Base-by-base conservation (phyloP, 2,888 invertebrate genomes). In the Acanthoscelides obtectus region DNA sequence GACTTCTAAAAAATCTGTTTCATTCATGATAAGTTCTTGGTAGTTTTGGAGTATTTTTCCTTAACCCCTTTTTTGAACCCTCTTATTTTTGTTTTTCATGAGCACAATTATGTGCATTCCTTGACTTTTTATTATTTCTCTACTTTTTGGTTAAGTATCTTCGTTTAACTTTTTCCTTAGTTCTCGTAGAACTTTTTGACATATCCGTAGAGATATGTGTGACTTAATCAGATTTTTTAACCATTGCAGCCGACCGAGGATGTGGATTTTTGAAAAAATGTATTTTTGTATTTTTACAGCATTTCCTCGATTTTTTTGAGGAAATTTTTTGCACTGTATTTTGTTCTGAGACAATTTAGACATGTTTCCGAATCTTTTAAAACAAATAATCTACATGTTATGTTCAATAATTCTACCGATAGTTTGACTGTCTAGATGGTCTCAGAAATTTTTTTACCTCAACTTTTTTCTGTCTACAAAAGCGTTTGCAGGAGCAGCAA, bases 401-500 rank as follows among this genome's bases (percentile, higher is more conserved):
- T n/a, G n/a, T n/a, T n/a, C n/a, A n/a, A n/a, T n/a, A n/a, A n/a
- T n/a, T n/a, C n/a, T n/a, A n/a, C n/a, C n/a, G n/a, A n/a, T n/a
- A n/a, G n/a, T n/a, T n/a, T n/a, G 25, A 22, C 45, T 71, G 64
- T 72, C 72, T 72, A 68, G 66, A 63, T 69, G 67, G 72, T 66
- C 68, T 70, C 72, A 66, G 27, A 6, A 22, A 69, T 74, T 69
- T 75, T 73, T 77, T 74, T 76, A 74, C 69, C 66, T 74, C 71
- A 74, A 81, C 80, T 79, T 83, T 84, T 83, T 85, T 85, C 85
- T 86, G 85, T 85, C 85, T 86, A 86, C 85, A 85, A 86, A 86
- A 86, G 85, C 85, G 85, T 86, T 86, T 86, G 86, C 85, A 85
- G 86, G 86, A 85, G 84, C 82, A 80, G 81, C 78, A 80, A 78